A percentile compares a stretch with the other conserved stretches of the same genome.
Evolutionary conservation across 2,797 vertebrate genomes (phyloP).

Genomic region (Acropternis orthonyx): DNA sequence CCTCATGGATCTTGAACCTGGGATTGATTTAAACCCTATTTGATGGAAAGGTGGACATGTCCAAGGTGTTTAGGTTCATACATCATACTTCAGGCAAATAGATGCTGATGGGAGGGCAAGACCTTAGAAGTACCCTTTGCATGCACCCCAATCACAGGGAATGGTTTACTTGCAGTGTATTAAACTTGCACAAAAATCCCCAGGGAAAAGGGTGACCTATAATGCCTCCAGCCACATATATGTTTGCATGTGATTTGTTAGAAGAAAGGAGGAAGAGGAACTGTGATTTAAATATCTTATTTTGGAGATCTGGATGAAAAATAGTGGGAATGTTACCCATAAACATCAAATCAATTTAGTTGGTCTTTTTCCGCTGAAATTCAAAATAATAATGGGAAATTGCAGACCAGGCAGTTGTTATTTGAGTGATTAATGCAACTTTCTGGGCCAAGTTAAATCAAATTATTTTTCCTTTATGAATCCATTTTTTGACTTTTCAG

Average conservation of each 20-base stretch:
- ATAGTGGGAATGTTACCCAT: not conserved
- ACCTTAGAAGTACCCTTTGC: not conserved
- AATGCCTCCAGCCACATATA: not conserved
- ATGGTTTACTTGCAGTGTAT: not conserved
- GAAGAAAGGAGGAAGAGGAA: not conserved
- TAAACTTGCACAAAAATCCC: not conserved
- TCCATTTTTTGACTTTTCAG: not conserved
- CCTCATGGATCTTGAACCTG: not conserved
- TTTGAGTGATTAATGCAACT: not conserved
- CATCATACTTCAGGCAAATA: not conserved
- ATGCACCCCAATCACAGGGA: rapidly evolving
- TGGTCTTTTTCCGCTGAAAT: not conserved
- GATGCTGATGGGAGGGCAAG: not conserved
- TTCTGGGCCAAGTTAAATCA: not conserved
- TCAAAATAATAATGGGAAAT: not conserved
- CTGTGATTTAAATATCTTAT: not conserved
- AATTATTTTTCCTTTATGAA: not conserved
- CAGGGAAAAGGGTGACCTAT: not conserved
- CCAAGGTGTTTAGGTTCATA: not conserved
- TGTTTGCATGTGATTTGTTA: not conserved
- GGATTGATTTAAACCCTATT: not conserved
- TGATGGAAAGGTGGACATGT: not conserved
- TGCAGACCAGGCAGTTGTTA: not conserved
- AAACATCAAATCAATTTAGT: not conserved
- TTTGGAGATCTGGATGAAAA: not conserved